These are phyloP conservation scores for Bombylius discolor DNA, from an alignment of 2,888 invertebrate genomes.

Conservation along the genomic window DNA sequence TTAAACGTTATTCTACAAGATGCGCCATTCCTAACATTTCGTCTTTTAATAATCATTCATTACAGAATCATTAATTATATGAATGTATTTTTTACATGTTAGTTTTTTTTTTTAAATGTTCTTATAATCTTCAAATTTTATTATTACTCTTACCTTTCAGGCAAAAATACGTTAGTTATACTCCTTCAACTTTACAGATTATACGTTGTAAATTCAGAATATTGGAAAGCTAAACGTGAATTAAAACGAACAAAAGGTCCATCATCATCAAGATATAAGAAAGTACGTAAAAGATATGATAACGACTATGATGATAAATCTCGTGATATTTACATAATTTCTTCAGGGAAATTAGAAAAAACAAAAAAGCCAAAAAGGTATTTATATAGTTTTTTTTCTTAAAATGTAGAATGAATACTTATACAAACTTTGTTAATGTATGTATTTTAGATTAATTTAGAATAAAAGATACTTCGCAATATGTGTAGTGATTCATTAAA, in stretches of 20 bases:
- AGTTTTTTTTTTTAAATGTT: slow-evolving; percentile 35
- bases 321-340: slow-evolving; percentile 43
- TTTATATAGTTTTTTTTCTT: not conserved
- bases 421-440: too few species aligned
- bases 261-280: slow-evolving; percentile 20
- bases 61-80: slow-evolving; percentile 85
- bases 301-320: slow-evolving; percentile 31
- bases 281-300: slow-evolving; percentile 20
- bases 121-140: not conserved
- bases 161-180: slow-evolving; percentile 72
- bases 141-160: slow-evolving; percentile 24
- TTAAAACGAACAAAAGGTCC: slow-evolving; percentile 22
- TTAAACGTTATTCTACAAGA: slow-evolving; percentile 78
- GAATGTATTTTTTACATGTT: slow-evolving; percentile 93
- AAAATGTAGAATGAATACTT: too few species aligned
- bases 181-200: slow-evolving; percentile 72
- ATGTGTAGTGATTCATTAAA: not conserved
- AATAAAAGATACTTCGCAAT: not conserved
- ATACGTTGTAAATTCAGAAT: slow-evolving; percentile 66
- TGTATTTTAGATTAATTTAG: not conserved
- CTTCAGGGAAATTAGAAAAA: slow-evolving; percentile 30
- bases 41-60: slow-evolving; percentile 73
- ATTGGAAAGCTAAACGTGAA: slow-evolving; percentile 35
- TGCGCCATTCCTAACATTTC: slow-evolving; percentile 75
- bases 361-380: slow-evolving; percentile 22